Base-by-base conservation (phyloP, 2,797 vertebrate species). In the Spatula clypeata region DNA sequence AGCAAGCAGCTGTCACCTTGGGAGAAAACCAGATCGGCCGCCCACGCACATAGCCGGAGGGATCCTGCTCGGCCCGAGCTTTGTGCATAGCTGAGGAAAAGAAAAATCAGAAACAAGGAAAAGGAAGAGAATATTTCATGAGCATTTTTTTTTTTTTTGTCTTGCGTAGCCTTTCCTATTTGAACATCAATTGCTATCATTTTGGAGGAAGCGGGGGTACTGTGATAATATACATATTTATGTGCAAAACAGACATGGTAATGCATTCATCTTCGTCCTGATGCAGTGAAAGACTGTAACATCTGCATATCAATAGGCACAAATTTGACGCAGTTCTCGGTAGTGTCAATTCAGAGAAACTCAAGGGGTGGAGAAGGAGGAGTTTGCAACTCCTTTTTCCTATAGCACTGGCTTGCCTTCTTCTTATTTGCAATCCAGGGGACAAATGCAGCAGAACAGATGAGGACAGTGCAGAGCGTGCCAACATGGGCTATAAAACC, bases 301-400 rank as follows among this genome's bases (percentile, higher is more conserved):
- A 97, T 95, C 93, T 97, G 90, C 96, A 95, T 93, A 87, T 97
- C 94, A 97, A 97, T 95, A 92, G 83, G 53, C 77, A 82, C 77
- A 95, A 76, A 95, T 96, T 90, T 74, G 86, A 90, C 76, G 91
- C 88, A 86, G 53, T 85, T 92, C 77, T 93, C 69, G 74, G 67
- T 29, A 32, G 26, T 77, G 80, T 60, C 66, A 47, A 72, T 95
- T 82, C 85, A 67, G 67, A 86, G 86, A 85, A 93, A 90, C 55
- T 87, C 83, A 61, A 88, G 79, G n/a, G 13, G 1, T 32, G 32
- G 27, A 49, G 26, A 5, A 17, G 17, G 2, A 12, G 3, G 4
- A 75, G 29, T 51, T 84, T 58, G 77, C 40, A 34, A 27, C 29
- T 29, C 9, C 47, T 64, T 77, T 69, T 90, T 88, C 21, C 26